Base-by-base conservation (phyloP, 2,797 vertebrate species). In the Schizothorax lantsangensis region DNA sequence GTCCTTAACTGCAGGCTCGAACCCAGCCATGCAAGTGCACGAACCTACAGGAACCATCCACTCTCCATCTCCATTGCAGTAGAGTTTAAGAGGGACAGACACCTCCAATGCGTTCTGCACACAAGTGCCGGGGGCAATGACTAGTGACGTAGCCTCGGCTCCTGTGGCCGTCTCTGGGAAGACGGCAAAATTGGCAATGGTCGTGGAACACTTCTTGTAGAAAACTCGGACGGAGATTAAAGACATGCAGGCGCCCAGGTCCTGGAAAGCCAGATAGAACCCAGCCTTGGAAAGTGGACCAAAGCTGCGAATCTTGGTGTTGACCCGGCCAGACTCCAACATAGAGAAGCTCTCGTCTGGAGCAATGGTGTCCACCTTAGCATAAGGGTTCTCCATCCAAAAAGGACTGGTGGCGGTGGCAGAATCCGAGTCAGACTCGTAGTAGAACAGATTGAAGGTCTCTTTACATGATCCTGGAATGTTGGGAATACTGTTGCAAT, bases 331-430 rank as follows among this genome's bases (percentile, higher is more conserved):
- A 0, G 97, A 91, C 49, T 98, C 98, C 0, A 99, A 95, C 92
- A 95, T 96, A 4, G 97, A 98, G 94, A 99, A 99, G 91, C 97
- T 99, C 93, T 97, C 97, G 0, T 99, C 98, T 0, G 98, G 98
- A 0, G 98, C 98, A 40, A 99, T 98, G 89, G 98, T 99, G 96
- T 99, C 98, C 96, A 99, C 98, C 94, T 99, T 99, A 88, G 98
- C 94, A 0, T 99, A 99, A 1, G 98, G 98, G 91, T 99, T 99
- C 93, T 99, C 98, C 98, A 99, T 99, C 98, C 98, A 99, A 94
- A 97, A 98, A 3, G 98, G 98, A 86, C 96, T 98, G 80, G 95
- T 97, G 57, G 97, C 97, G 0, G 98, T 98, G 87, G 98, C 98
- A 21, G 97, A 97, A 86, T 99, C 98, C 0, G 97, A 95, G 93